Conservation (phyloP, 2,797 vertebrate genomes). For the Cirrhinus molitorella region DNA sequence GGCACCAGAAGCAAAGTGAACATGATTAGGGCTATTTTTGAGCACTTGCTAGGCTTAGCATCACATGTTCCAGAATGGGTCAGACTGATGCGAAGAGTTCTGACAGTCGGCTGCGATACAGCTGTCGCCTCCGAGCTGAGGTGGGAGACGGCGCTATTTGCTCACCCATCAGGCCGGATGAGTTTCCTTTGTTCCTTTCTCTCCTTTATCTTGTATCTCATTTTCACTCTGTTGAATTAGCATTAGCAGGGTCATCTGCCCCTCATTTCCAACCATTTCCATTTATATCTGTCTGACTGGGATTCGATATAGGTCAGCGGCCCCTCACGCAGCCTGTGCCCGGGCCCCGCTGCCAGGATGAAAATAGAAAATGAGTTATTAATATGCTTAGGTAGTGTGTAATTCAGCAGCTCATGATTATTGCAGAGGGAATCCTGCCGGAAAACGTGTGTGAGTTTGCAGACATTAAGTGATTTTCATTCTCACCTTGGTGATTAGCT, state of each 20-base stretch:
- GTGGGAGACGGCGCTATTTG: background rate
- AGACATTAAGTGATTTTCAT: constrained; percentile 37
- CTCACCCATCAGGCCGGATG: background rate
- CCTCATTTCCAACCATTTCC: constrained; percentile 47
- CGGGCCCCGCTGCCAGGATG: constrained; percentile 55
- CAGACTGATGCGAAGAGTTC: constrained; percentile 35
- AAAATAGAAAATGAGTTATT: constrained; percentile 70
- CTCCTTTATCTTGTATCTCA: constrained; percentile 6
- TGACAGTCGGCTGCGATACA: constrained; percentile 46
- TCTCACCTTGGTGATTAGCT: constrained; percentile 38
- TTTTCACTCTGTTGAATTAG: constrained; percentile 28
- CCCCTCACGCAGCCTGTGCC: constrained; percentile 64
- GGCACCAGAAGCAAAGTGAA: constrained; percentile 51
- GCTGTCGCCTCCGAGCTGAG: constrained; percentile 41
- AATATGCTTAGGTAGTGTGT: constrained; percentile 61
- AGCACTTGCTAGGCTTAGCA: constrained; percentile 59
- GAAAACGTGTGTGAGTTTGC: constrained; percentile 33
- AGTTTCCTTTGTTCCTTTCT: constrained; percentile 18
- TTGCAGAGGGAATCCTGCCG: constrained; percentile 59
- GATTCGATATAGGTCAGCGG: constrained; percentile 68
- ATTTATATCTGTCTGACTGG: constrained; percentile 64
- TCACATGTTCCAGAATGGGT: constrained; percentile 36
- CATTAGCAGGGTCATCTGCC: constrained; percentile 42
- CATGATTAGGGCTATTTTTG: constrained; percentile 64
- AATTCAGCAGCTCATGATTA: constrained; percentile 61